phyloP scores from a whole-genome alignment of 2,888 invertebrate genomes.

The Dasysyrphus albostriatus region DNA sequence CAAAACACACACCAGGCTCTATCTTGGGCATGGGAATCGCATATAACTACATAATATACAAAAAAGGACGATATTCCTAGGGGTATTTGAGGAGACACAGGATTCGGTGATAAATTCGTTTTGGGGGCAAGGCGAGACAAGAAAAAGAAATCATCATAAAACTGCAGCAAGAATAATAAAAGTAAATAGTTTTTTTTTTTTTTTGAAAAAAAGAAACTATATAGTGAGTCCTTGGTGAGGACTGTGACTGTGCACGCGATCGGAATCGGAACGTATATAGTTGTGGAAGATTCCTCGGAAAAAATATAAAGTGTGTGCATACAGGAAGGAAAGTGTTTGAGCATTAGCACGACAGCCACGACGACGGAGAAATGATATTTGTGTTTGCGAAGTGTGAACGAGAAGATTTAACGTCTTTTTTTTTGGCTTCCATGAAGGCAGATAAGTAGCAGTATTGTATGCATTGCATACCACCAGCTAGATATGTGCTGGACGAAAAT shows the following conservation, averaged over 20 bases:
- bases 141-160: conserved; percentile 51
- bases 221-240: conserved; percentile 7
- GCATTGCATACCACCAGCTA: conserved; percentile 24
- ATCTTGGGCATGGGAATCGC: not conserved
- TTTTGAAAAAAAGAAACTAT: not conserved
- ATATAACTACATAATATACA: not conserved
- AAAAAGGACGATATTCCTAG: conserved; percentile 13
- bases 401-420: conserved; percentile 40
- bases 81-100: conserved; percentile 12
- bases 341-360: conserved; percentile 56
- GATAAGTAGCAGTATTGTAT: conserved; percentile 48
- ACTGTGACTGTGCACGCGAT: conserved; percentile 9
- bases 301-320: conserved; percentile 41
- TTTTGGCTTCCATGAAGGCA: conserved; percentile 29
- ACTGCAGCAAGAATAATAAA: conserved; percentile 46
- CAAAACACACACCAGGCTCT: conserved; percentile 33
- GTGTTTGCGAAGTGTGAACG: conserved; percentile 55
- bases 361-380: conserved; percentile 46
- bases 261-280: not conserved
- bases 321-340: conserved; percentile 55
- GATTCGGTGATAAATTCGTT: conserved; percentile 29
- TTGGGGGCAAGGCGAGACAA: conserved; percentile 25
- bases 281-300: not conserved
- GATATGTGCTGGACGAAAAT: conserved; percentile 24
- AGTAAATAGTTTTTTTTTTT: conserved; percentile 34